Percentiles rank a stretch among this genome's conserved stretches.
Conservation (phyloP, 2,888 invertebrate species). For the Papilio protenor region DNA sequence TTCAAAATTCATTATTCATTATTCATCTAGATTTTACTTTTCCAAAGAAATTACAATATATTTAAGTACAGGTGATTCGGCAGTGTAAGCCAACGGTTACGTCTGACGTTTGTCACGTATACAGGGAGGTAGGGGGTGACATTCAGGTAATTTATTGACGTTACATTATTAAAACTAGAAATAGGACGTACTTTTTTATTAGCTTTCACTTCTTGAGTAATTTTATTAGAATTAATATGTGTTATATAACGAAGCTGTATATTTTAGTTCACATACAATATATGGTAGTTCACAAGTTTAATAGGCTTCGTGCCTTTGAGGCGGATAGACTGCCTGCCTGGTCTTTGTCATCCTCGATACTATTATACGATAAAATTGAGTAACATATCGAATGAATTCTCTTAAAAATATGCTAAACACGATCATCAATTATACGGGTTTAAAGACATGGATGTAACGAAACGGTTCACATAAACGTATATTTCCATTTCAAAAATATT, state of each 20-base stretch:
- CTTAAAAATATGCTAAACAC: background rate
- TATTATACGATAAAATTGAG: background rate
- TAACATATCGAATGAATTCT: background rate
- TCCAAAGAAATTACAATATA: no score
- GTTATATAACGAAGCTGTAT: background rate
- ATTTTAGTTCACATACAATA: background rate
- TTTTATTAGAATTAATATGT: background rate
- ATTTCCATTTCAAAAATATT: background rate
- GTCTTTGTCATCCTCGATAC: background rate
- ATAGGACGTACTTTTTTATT: background rate
- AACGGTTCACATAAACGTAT: background rate
- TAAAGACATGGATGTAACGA: background rate
- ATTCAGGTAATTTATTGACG: constrained; percentile 3
- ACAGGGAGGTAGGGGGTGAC: background rate
- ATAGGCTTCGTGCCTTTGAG: background rate
- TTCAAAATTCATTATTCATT: background rate
- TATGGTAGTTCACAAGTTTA: background rate
- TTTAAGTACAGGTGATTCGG: no score
- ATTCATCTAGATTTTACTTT: background rate
- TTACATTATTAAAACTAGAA: background rate
- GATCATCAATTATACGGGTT: background rate
- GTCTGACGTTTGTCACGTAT: background rate
- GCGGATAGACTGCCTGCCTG: background rate
- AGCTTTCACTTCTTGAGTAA: background rate
- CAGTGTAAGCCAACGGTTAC: background rate